phyloP scores from a whole-genome alignment of 2,113 vertebrate species.

The Miniopterus natalensis region DNA sequence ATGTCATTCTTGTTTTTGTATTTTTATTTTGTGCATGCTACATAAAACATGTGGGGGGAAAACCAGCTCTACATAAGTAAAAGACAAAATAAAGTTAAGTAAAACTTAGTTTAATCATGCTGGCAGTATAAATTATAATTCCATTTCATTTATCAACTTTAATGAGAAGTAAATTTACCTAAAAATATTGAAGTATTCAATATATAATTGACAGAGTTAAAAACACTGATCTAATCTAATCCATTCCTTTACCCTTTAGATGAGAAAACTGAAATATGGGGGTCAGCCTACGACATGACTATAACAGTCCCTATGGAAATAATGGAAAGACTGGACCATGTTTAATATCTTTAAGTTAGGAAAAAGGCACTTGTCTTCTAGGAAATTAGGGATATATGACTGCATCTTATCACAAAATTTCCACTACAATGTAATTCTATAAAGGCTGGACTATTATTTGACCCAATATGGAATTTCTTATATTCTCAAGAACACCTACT shows the following conservation, averaged over 20 bases:
- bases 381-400: background rate
- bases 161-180: constrained; percentile 55
- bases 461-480: background rate
- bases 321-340: background rate
- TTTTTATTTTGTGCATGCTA: constrained; percentile 10
- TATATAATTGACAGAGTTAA: constrained; percentile 11
- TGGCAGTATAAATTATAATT: background rate
- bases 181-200: constrained; percentile 37
- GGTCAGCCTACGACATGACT: background rate
- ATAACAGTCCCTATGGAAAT: background rate
- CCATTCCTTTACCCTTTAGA: background rate
- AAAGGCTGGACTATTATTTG: background rate
- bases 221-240: constrained; percentile 28
- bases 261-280: background rate
- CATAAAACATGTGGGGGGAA: background rate
- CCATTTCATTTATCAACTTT: constrained; percentile 30
- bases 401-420: constrained; percentile 6
- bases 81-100: constrained; percentile 32
- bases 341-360: constrained; percentile 15
- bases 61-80: background rate
- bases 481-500: background rate
- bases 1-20: background rate
- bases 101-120: background rate
- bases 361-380: constrained; percentile 22
- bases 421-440: background rate